phyloP scores from a whole-genome alignment of 2,797 vertebrate species.

The Eulemur mongoz region DNA sequence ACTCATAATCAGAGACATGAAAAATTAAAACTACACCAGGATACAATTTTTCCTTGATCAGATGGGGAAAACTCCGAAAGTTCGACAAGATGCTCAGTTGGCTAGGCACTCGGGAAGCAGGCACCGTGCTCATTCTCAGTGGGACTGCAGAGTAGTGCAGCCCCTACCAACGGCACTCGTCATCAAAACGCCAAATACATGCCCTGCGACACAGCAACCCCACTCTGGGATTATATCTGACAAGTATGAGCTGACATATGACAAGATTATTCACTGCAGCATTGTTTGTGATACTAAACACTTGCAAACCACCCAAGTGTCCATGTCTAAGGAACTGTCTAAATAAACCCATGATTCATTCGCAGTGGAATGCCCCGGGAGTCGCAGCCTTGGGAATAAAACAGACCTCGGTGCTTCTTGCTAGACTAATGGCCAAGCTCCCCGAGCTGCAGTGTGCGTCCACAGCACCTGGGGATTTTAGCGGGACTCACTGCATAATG shows the following conservation, averaged over 20 bases:
- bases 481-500: background rate
- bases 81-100: background rate
- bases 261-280: background rate
- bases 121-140: background rate
- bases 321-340: background rate
- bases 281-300: background rate
- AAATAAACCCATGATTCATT: background rate
- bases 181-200: background rate
- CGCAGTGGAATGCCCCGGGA: background rate
- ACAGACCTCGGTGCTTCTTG: background rate
- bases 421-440: background rate
- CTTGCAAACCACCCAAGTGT: background rate
- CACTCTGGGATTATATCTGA: background rate
- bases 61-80: background rate
- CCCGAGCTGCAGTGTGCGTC: rapidly evolving
- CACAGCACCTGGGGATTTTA: background rate
- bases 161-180: rapidly evolving
- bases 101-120: background rate
- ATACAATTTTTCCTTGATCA: background rate
- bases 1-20: background rate
- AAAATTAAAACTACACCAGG: background rate
- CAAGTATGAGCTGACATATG: background rate
- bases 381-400: background rate
- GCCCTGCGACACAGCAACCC: background rate
- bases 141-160: background rate